Conservation (phyloP, 2,113 vertebrate species). For the Ciconia maguari region DNA sequence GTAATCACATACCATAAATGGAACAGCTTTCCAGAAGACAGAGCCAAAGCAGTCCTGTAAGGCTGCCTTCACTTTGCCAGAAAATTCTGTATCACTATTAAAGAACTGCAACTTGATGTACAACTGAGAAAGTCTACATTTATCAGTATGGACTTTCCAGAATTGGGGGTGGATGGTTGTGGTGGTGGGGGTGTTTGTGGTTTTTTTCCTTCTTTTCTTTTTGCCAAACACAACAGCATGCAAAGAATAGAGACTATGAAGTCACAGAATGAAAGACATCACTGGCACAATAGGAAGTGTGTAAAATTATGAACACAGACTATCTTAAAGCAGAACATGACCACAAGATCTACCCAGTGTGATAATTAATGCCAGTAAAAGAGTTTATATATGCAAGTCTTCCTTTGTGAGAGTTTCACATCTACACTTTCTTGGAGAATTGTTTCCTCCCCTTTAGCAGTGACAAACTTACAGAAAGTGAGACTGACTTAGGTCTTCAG, state of each 20-base stretch:
- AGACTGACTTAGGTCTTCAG: background rate
- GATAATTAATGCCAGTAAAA: background rate
- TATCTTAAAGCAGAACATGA: background rate
- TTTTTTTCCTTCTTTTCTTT: background rate
- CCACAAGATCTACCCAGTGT: background rate
- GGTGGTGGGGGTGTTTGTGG: accelerated
- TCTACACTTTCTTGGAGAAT: background rate
- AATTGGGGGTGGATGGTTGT: background rate
- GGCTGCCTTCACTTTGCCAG: background rate
- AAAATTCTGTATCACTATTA: background rate
- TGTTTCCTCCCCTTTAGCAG: background rate
- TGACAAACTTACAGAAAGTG: background rate
- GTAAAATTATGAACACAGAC: background rate
- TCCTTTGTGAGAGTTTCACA: background rate
- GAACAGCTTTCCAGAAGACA: background rate
- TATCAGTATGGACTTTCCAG: background rate
- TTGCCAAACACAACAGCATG: background rate
- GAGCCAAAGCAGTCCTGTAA: background rate
- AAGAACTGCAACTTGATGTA: background rate
- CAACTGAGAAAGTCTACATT: background rate
- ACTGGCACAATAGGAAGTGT: background rate
- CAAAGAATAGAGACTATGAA: background rate
- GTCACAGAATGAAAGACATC: background rate
- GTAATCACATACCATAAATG: background rate
- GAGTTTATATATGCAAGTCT: background rate